Evolutionary conservation across 2,888 invertebrate genomes (phyloP).

Genomic region (Scelioninae gen. 2): DNA sequence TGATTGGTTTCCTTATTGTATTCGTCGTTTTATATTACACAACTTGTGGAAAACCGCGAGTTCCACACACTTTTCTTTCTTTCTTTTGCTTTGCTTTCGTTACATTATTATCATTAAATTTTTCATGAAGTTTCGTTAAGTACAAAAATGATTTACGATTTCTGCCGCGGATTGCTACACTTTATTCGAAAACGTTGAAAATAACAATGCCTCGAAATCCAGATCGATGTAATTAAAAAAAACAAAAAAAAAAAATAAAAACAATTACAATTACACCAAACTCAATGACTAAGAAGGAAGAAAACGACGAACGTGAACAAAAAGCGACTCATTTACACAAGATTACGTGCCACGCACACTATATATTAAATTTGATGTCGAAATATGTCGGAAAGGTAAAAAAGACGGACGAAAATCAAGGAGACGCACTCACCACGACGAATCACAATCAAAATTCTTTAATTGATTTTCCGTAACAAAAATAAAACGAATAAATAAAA

Average conservation of each 20-base stretch:
- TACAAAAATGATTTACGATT: conserved; percentile 21
- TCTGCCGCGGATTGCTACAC: conserved; percentile 14
- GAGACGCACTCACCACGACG: conserved; percentile 6
- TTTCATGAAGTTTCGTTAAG: conserved; percentile 1
- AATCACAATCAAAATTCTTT: conserved; percentile 7
- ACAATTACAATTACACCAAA: too few relatives aligned
- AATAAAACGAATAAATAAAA: conserved; percentile 33
- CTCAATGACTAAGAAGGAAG: too few relatives aligned
- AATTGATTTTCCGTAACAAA: conserved; percentile 12
- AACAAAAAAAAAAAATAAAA: too few relatives aligned
- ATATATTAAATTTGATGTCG: conserved; percentile 10
- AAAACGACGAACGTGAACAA: too few relatives aligned
- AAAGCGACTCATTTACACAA: background rate
- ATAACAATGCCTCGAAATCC: conserved; percentile 14
- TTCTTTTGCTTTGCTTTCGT: background rate
- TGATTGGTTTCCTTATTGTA: background rate
- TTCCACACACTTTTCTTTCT: background rate
- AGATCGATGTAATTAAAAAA: too few relatives aligned
- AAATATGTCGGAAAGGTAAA: background rate
- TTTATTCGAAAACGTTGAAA: background rate
- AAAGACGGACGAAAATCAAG: conserved; percentile 24
- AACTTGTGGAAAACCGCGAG: conserved; percentile 11
- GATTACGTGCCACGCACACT: background rate
- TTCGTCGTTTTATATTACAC: conserved; percentile 6
- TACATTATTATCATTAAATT: background rate